Base-by-base conservation (phyloP, 1,140 invertebrate genomes). In the Tenebrio molitor region DNA sequence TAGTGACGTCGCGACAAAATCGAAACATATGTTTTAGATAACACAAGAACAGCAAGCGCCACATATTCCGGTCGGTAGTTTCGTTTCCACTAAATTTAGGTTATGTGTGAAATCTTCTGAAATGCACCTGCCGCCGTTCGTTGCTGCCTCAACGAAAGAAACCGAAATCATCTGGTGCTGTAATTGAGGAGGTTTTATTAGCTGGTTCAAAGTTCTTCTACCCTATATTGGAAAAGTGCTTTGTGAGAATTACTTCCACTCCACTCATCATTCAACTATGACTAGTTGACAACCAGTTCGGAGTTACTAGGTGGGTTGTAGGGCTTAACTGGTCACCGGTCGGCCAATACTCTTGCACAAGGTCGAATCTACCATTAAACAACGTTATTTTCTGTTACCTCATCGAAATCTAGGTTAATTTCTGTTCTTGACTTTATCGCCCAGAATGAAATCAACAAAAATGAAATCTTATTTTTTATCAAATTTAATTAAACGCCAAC, bases 71-170 rank as follows among this genome's bases (percentile, higher is more conserved):
- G 44, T 4, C 44, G 17, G n/a, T 8, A 46, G 17, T 16, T 46
- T 50, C n/a, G 2, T 58, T 33, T 29, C 3, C 1, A 58, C 50
- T 29, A 58, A 58, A 58, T 58, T 58, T 58, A 58, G 50, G 50
- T 58, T 58, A 58, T 58, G 50, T 58, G 50, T 58, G 50, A 58
- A 53, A 53, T 23, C 36, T 12, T 39, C 46, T 53, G 46, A 53
- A 58, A 58, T 58, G 50, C 50, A 58, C 50, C 50, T 58, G 50
- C 5, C 23, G 50, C 12, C 23, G 23, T 58, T 29, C 21, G 50
- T 58, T 58, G 50, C 23, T 58, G 50, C 29, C 50, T 58, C 2
- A 14, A 12, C 50, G 4, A 53, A 53, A 23, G 46, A 53, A 53
- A 53, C 7, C 16, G 46, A 53, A 53, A 19, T 50, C 44, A 23